phyloP scores from a whole-genome alignment of 2,113 vertebrate species.

The Dicrurus megarhynchus region DNA sequence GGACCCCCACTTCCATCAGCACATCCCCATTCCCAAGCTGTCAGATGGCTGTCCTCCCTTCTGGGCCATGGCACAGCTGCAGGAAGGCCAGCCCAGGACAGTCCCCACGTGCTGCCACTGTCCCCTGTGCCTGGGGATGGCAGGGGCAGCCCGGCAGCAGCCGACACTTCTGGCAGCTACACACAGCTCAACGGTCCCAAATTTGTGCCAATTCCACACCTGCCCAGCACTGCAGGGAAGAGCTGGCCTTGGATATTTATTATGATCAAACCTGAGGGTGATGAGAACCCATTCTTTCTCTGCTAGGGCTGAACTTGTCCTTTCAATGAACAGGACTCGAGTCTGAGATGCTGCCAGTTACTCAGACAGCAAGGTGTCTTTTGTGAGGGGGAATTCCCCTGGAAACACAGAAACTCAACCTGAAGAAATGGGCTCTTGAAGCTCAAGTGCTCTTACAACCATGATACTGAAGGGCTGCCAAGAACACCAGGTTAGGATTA shows the following conservation, averaged over 20 bases:
- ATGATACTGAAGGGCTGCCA: not conserved
- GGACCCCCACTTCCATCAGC: not conserved
- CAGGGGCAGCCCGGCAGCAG: not conserved
- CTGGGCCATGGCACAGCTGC: not conserved
- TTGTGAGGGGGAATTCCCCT: not conserved
- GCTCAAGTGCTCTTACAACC: not conserved
- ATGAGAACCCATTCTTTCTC: not conserved
- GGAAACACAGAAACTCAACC: not conserved
- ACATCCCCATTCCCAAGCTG: not conserved
- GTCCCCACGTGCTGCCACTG: not conserved
- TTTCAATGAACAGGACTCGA: not conserved
- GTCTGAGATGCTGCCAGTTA: not conserved
- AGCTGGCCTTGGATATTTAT: not conserved
- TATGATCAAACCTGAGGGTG: not conserved
- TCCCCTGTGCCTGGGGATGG: not conserved
- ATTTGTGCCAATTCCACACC: not conserved
- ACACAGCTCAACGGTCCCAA: not conserved
- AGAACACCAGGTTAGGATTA: not conserved
- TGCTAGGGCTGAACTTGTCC: not conserved
- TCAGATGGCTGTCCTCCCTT: not conserved
- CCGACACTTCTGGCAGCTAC: not conserved
- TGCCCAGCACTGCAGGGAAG: not conserved
- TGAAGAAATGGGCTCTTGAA: not conserved
- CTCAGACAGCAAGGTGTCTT: not conserved
- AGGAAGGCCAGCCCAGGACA: not conserved